Conservation (phyloP, 2,888 invertebrate genomes). For the Sipha maydis region DNA sequence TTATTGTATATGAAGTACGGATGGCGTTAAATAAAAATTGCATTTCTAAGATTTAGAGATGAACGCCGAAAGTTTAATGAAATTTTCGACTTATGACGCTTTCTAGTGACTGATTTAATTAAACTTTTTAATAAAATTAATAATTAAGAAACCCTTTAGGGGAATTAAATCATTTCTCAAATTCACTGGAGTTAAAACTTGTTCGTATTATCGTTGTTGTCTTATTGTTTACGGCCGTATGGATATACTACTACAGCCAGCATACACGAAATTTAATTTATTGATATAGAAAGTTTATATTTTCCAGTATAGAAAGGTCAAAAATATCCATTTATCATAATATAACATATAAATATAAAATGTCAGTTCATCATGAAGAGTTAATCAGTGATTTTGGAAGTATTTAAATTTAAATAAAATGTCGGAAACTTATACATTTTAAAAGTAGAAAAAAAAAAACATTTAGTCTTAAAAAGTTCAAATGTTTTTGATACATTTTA, state of each 20-base stretch:
- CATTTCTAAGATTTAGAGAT: background rate
- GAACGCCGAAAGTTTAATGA: background rate
- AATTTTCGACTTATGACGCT: background rate
- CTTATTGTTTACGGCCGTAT: background rate
- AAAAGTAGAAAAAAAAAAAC: too few relatives aligned
- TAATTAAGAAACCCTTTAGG: background rate
- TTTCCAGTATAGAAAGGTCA: too few relatives aligned
- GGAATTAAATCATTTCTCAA: background rate
- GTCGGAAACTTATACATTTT: too few relatives aligned
- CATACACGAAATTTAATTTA: background rate
- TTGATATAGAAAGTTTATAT: too few relatives aligned
- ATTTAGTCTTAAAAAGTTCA: too few relatives aligned
- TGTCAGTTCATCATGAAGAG: too few relatives aligned
- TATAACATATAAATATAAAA: too few relatives aligned
- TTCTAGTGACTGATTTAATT: background rate
- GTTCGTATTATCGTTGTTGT: background rate
- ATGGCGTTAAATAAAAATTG: background rate
- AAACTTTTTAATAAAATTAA: background rate
- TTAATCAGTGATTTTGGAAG: too few relatives aligned
- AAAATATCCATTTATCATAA: too few relatives aligned
- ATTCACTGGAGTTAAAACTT: background rate
- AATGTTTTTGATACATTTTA: too few relatives aligned
- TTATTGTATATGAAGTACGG: background rate
- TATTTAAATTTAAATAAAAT: too few relatives aligned
- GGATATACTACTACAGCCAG: background rate